phyloP scores from a whole-genome alignment of 2,797 vertebrate genomes.

The Eidolon dupreanum region DNA sequence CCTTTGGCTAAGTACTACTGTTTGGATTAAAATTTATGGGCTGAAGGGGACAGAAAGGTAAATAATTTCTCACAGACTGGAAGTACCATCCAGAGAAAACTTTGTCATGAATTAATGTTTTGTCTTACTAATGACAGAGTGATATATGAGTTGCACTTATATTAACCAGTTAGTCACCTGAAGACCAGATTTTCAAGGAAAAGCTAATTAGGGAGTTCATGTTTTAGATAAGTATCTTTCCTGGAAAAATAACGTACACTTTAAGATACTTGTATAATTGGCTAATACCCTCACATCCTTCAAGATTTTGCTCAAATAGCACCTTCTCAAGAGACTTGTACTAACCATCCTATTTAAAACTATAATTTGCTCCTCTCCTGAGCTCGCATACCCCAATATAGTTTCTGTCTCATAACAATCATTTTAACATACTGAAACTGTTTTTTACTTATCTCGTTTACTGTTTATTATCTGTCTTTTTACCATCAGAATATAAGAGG shows the following conservation, averaged over 20 bases:
- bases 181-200: slow-evolving; percentile 10
- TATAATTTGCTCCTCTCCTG: not conserved
- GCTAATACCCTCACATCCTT: not conserved
- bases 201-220: not conserved
- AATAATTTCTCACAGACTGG: not conserved
- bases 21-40: not conserved
- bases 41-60: not conserved
- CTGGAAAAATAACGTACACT: not conserved
- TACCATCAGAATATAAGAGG: not conserved
- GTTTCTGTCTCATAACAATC: not conserved
- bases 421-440: not conserved
- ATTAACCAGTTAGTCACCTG: not conserved
- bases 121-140: not conserved
- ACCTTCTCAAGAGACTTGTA: not conserved
- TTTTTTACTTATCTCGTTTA: not conserved
- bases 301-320: not conserved
- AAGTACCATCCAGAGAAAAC: not conserved
- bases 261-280: slow-evolving; percentile 8
- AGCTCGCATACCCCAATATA: not conserved
- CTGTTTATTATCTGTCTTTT: not conserved
- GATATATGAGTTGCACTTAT: not conserved
- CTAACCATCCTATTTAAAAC: not conserved
- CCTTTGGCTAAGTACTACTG: not conserved
- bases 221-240: not conserved
- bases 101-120: not conserved